Evolutionary conservation across 2,113 vertebrate species (phyloP).

Genomic region (Dicrurus megarhynchus): DNA sequence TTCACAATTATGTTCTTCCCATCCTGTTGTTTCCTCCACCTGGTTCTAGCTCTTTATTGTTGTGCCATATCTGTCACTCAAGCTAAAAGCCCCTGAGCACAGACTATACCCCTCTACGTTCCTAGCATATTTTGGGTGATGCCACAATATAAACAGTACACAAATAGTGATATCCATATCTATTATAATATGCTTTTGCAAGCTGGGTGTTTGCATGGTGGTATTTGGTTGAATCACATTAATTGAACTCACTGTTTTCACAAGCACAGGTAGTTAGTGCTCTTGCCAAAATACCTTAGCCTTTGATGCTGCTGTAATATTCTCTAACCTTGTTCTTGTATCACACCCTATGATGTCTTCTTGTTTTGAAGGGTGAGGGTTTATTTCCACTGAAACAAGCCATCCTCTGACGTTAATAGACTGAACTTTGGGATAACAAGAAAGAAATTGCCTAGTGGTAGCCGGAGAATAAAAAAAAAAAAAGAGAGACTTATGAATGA

Average conservation of each 20-base stretch:
- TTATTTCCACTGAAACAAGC: conserved; percentile 48
- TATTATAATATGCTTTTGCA: background rate
- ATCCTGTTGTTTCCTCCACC: background rate
- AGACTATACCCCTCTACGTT: background rate
- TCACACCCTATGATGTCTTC: conserved; percentile 31
- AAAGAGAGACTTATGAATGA: conserved; percentile 51
- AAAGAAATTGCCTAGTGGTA: conserved; percentile 47
- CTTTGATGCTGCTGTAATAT: conserved; percentile 41
- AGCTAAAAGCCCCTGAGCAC: background rate
- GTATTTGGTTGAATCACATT: background rate
- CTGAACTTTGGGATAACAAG: conserved; percentile 40
- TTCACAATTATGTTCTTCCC: background rate
- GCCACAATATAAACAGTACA: background rate
- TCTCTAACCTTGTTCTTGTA: conserved; percentile 33
- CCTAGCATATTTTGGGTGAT: background rate
- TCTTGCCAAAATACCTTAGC: conserved; percentile 20
- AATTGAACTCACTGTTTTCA: conserved; percentile 18
- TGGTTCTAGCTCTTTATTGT: background rate
- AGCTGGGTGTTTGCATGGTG: background rate
- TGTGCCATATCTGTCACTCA: background rate
- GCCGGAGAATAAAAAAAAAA: background rate
- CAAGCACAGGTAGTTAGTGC: background rate
- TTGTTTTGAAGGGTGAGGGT: conserved; percentile 1
- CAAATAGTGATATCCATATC: background rate
- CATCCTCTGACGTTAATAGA: conserved; percentile 20